Evolutionary conservation across 2,888 invertebrate genomes (phyloP).

Genomic region (Drosophila fungiperda): DNA sequence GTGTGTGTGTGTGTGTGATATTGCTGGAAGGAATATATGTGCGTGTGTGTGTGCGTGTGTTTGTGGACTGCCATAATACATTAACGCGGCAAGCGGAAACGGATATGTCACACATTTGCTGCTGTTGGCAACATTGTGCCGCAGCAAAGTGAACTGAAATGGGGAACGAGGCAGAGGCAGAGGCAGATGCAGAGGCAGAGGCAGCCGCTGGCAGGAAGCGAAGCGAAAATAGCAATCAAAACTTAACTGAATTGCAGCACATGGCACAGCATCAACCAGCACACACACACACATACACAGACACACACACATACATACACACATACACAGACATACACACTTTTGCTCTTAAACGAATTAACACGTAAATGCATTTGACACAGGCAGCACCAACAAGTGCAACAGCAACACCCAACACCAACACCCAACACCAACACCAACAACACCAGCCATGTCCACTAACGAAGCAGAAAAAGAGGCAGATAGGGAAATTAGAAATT

Average conservation of each 20-base stretch:
- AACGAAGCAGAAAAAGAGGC: not conserved
- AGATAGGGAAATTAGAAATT: not conserved
- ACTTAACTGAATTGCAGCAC: slow-evolving; percentile 77
- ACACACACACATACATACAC: slow-evolving; percentile 10
- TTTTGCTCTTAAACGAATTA: slow-evolving; percentile 66
- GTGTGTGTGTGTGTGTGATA: slow-evolving; percentile 5
- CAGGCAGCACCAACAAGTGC: slow-evolving; percentile 28
- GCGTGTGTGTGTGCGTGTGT: slow-evolving; percentile 9
- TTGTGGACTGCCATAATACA: slow-evolving; percentile 57
- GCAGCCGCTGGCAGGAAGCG: slow-evolving; percentile 66
- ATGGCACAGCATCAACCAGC: slow-evolving; percentile 18
- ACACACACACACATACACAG: slow-evolving; percentile 2
- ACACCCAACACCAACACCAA: not conserved
- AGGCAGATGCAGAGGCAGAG: not conserved
- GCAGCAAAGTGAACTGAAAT: slow-evolving; percentile 1
- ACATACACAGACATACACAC: slow-evolving; percentile 9
- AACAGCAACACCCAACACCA: slow-evolving; percentile 13
- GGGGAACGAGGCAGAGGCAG: slow-evolving; percentile 10
- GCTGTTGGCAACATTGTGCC: slow-evolving; percentile 68
- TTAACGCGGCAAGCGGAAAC: slow-evolving; percentile 71
- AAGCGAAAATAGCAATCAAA: slow-evolving; percentile 81
- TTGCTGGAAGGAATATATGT: not conserved
- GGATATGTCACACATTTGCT: slow-evolving; percentile 79
- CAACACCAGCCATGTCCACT: slow-evolving; percentile 18
- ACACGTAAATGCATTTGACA: slow-evolving; percentile 75